Conservation (phyloP, 2,113 vertebrate species). For the Eolophus roseicapilla region DNA sequence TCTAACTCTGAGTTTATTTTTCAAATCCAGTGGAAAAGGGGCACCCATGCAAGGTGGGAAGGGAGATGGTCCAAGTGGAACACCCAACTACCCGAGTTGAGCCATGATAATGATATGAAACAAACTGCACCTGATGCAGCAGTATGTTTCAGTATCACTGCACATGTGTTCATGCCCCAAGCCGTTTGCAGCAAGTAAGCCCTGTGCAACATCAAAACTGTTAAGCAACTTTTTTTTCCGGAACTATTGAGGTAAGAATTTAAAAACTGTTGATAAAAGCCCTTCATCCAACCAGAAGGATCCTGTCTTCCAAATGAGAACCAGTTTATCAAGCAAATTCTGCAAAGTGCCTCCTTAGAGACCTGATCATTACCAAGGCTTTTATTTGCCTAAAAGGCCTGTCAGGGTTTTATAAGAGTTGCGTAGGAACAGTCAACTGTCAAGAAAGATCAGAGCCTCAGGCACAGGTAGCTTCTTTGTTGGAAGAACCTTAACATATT, state of each 20-base stretch:
- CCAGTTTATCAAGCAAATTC: neutral
- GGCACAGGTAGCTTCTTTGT: neutral
- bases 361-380: neutral
- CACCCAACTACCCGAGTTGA: neutral
- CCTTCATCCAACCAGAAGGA: neutral
- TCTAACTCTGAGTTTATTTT: neutral
- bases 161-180: neutral
- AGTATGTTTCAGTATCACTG: neutral
- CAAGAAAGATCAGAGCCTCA: neutral
- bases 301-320: neutral
- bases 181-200: neutral
- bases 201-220: neutral
- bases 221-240: neutral
- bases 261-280: neutral
- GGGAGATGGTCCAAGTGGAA: neutral
- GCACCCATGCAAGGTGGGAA: too few relatives aligned
- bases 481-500: neutral
- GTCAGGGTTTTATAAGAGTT: neutral
- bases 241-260: neutral
- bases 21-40: neutral
- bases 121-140: neutral
- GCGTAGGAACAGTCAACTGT: slow-evolving; percentile 11
- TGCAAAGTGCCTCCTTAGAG: slow-evolving; percentile 21
- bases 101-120: neutral
- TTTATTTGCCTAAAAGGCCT: neutral